phyloP scores from a whole-genome alignment of 2,888 invertebrate species.

The Trissonchulus latispiculum region DNA sequence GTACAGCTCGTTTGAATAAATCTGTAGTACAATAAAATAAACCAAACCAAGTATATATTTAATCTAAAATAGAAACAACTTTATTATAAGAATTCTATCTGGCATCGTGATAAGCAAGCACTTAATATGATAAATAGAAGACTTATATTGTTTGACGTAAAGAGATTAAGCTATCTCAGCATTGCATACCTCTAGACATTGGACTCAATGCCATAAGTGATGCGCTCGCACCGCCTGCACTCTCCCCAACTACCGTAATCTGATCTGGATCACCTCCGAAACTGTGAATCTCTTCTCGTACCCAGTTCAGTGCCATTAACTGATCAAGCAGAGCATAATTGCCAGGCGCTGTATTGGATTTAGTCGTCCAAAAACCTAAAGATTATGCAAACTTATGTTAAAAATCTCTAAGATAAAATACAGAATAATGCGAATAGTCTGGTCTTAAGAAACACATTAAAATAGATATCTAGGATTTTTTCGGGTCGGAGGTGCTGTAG shows the following conservation, averaged over 20 bases:
- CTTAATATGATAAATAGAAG: no score
- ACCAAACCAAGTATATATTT: no score
- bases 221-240: slow-evolving; percentile 10
- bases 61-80: no score
- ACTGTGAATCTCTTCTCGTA: not conserved
- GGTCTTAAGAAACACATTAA: no score
- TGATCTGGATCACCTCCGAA: slow-evolving; percentile 7
- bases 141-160: not conserved
- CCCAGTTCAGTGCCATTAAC: slow-evolving; percentile 3
- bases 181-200: not conserved
- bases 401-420: no score
- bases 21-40: no score
- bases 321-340: not conserved
- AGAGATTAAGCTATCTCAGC: not conserved
- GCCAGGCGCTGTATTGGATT: not conserved
- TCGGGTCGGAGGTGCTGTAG: no score
- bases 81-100: no score
- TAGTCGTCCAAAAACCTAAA: slow-evolving; percentile 1
- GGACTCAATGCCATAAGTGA: not conserved
- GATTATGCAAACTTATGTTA: no score
- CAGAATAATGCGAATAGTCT: no score
- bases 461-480: no score
- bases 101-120: no score
- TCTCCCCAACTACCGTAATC: slow-evolving; percentile 8
- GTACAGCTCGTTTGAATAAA: not conserved